A percentile compares a stretch with the other conserved stretches of the same genome.
Evolutionary conservation across 2,888 invertebrate species (phyloP).

Genomic region (Xanthia icteritia): DNA sequence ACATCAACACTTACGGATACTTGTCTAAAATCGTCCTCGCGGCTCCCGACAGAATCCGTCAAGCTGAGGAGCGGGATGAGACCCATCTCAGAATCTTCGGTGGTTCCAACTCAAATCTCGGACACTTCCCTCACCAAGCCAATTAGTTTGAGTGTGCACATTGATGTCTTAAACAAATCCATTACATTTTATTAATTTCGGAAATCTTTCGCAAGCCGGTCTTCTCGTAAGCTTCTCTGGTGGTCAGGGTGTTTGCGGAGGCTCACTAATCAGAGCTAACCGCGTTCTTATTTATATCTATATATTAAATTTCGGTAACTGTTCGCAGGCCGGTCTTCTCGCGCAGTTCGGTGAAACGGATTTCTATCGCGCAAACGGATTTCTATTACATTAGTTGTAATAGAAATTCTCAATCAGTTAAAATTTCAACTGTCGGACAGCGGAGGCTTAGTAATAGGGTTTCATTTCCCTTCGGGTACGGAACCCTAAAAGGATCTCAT

Average conservation of each 20-base stretch:
- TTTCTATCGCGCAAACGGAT: too few relatives aligned
- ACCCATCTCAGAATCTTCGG: conserved; percentile 64
- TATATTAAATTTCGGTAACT: too few relatives aligned
- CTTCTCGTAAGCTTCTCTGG: conserved; percentile 35
- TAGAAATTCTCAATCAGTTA: too few relatives aligned
- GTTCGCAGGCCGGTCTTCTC: conserved; percentile 73
- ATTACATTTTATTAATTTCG: neutral
- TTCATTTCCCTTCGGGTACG: too few relatives aligned
- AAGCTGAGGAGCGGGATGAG: conserved; percentile 52
- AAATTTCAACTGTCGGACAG: too few relatives aligned
- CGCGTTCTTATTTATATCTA: too few relatives aligned
- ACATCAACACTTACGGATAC: conserved; percentile 65
- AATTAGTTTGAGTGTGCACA: neutral
- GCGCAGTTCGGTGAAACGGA: too few relatives aligned
- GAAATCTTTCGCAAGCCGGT: conserved; percentile 50
- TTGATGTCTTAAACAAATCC: neutral
- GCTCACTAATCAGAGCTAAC: conserved; percentile 69
- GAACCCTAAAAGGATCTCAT: too few relatives aligned
- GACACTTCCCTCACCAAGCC: conserved; percentile 70
- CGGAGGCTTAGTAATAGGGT: too few relatives aligned
- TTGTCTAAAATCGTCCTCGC: conserved; percentile 60
- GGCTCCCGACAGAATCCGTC: conserved; percentile 60
- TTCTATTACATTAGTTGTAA: too few relatives aligned
- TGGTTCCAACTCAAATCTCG: conserved; percentile 54
- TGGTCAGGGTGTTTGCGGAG: conserved; percentile 75